Percentiles rank a stretch among this genome's conserved stretches.
phyloP scores from a whole-genome alignment of 2,113 vertebrate genomes.

The Progne subis region DNA sequence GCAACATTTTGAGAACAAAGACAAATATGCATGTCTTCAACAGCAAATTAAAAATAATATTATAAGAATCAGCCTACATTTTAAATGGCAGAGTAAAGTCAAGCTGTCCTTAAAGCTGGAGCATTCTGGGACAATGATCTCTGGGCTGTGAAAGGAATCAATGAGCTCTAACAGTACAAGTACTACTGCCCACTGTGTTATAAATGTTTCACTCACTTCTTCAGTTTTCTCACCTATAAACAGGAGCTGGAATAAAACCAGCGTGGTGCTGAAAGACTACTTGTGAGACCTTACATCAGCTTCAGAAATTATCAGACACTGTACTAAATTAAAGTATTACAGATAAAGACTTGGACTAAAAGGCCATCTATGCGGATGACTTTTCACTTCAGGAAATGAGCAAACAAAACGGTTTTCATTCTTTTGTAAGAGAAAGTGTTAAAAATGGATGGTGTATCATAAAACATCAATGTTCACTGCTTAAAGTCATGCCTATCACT shows the following conservation, averaged over 20 bases:
- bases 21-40: background rate
- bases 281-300: background rate
- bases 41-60: background rate
- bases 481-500: background rate
- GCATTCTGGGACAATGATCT: background rate
- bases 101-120: background rate
- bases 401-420: background rate
- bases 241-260: background rate
- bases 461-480: background rate
- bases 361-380: background rate
- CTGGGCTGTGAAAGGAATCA: conserved; percentile 23
- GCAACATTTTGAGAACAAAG: background rate
- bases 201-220: background rate
- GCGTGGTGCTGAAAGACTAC: background rate
- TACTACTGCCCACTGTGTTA: background rate
- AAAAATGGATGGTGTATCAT: background rate
- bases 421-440: background rate
- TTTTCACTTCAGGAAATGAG: background rate
- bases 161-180: conserved; percentile 18
- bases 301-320: background rate
- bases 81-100: background rate
- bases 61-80: background rate
- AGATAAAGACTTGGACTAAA: background rate
- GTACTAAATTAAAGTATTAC: background rate
- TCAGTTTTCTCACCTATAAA: background rate